Percentiles rank a stretch among this genome's conserved stretches.
phyloP scores from a whole-genome alignment of 2,113 vertebrate species.

The Triplophysa siluroides region DNA sequence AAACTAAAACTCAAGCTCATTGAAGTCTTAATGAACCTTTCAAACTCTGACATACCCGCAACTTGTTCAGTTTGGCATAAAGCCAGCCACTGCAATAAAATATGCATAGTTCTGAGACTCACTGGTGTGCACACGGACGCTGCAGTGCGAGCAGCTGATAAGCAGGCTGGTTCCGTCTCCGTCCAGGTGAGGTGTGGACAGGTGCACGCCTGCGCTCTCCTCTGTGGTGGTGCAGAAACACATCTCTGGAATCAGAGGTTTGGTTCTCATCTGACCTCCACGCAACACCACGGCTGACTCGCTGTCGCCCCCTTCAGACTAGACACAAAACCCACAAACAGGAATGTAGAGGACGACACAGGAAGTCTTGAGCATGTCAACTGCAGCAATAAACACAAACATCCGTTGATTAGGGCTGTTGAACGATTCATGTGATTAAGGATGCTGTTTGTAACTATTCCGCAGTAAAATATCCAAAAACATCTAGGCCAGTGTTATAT shows the following conservation, averaged over 20 bases:
- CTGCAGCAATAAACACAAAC: neutral
- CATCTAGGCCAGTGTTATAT: no score
- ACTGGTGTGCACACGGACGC: conserved; percentile 92
- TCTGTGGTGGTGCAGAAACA: conserved; percentile 90
- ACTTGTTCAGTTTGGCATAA: no score
- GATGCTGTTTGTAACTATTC: no score
- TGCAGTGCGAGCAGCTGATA: conserved; percentile 89
- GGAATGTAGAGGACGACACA: neutral
- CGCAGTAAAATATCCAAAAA: no score
- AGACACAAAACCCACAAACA: conserved; percentile 14
- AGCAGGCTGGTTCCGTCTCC: conserved; percentile 92
- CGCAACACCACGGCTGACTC: conserved; percentile 61
- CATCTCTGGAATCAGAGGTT: conserved; percentile 94
- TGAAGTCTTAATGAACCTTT: no score
- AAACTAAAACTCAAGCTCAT: no score
- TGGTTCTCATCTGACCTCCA: conserved; percentile 77
- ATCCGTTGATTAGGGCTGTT: no score
- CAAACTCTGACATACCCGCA: no score
- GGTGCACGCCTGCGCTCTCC: conserved; percentile 80
- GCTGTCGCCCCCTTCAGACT: conserved; percentile 81
- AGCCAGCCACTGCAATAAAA: no score
- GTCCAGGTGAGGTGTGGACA: conserved; percentile 83
- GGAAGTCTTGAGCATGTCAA: neutral
- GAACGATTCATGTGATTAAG: no score
- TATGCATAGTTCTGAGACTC: conserved; percentile 65